These are phyloP conservation scores for Diglossa cyanea DNA, from an alignment of 2,797 vertebrate species.

Conservation along the genomic window DNA sequence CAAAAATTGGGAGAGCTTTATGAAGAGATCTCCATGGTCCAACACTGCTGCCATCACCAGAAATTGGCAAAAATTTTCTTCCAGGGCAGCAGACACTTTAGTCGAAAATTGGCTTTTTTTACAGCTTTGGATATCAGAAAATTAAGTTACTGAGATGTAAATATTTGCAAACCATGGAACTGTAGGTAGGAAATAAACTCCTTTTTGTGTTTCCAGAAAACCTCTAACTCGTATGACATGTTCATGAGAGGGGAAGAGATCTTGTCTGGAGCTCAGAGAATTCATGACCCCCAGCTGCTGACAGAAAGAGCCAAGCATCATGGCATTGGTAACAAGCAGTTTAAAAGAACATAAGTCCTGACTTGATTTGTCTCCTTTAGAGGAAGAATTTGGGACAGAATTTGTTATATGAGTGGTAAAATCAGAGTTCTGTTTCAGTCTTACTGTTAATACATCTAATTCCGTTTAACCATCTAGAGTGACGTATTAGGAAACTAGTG, in stretches of 20 bases:
- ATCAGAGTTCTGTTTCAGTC: not conserved
- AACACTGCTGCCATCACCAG: not conserved
- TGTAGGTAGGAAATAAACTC: not conserved
- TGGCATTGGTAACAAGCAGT: slow-evolving; percentile 82
- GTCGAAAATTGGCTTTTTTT: not conserved
- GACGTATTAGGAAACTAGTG: not conserved
- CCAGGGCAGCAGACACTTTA: not conserved
- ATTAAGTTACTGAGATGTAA: not conserved
- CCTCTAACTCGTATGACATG: slow-evolving; percentile 98
- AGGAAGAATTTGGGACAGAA: not conserved
- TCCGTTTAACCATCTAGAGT: not conserved
- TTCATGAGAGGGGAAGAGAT: slow-evolving; percentile 99
- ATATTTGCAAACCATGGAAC: not conserved
- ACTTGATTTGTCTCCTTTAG: not conserved
- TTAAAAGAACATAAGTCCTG: not conserved
- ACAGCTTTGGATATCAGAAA: not conserved
- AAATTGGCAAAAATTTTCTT: not conserved
- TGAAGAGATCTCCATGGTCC: not conserved
- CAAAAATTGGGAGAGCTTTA: not conserved
- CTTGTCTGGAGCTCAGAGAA: slow-evolving; percentile 94
- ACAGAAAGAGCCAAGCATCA: slow-evolving; percentile 92
- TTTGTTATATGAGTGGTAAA: not conserved
- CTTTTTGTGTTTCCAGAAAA: slow-evolving; percentile 81
- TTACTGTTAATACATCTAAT: not conserved
- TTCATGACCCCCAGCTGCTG: slow-evolving; percentile 92